phyloP scores from a whole-genome alignment of 2,888 invertebrate genomes.

The Agonopterix alstromeriana region DNA sequence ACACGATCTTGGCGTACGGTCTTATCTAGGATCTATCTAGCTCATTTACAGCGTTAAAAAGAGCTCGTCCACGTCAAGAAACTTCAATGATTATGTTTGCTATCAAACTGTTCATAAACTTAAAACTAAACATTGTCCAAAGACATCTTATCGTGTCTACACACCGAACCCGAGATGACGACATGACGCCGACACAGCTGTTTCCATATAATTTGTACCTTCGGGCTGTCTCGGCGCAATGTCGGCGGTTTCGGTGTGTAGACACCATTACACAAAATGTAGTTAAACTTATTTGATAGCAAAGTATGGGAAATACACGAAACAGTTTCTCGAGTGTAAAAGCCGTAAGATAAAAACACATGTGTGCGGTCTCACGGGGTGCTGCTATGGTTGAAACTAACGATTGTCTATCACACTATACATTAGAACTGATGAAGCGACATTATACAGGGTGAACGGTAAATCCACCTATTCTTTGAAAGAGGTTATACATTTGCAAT shows the following conservation, averaged over 20 bases:
- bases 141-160: too few species aligned
- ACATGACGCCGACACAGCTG: too few species aligned
- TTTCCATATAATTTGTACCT: too few species aligned
- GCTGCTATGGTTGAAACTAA: constrained; percentile 24
- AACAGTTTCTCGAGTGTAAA: background rate
- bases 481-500: too few species aligned
- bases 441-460: too few species aligned
- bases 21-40: constrained; percentile 24
- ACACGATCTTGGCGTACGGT: constrained; percentile 22
- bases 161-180: too few species aligned
- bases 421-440: constrained; percentile 4
- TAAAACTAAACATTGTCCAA: background rate
- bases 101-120: background rate
- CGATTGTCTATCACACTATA: constrained; percentile 20
- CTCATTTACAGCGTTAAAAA: constrained; percentile 32
- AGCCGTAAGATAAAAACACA: background rate
- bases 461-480: too few species aligned
- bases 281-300: too few species aligned
- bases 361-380: constrained; percentile 22
- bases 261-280: too few species aligned
- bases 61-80: background rate
- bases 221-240: too few species aligned
- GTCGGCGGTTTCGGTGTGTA: too few species aligned
- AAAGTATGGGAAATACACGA: background rate
- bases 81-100: background rate